Evolutionary conservation across 2,888 invertebrate genomes (phyloP).

Genomic region (Nematopogon swammerdamellus): DNA sequence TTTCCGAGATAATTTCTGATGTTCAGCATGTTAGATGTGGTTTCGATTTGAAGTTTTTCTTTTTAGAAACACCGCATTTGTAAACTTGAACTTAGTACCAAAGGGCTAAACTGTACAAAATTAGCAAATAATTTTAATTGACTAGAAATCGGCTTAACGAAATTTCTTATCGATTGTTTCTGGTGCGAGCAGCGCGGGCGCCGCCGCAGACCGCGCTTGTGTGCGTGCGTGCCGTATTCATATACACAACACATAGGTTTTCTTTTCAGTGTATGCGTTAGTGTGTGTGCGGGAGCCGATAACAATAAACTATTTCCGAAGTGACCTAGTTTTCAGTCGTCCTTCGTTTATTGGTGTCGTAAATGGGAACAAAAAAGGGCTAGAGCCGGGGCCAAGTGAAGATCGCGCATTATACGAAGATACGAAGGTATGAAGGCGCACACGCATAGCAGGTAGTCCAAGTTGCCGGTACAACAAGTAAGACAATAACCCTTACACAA

Average conservation of each 20-base stretch:
- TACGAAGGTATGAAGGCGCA: too few species aligned
- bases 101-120: too few species aligned
- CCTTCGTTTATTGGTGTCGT: slow-evolving; percentile 53
- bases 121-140: too few species aligned
- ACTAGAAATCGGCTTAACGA: not conserved
- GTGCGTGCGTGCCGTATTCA: too few species aligned
- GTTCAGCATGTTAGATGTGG: too few species aligned
- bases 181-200: slow-evolving; percentile 27
- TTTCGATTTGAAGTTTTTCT: too few species aligned
- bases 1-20: too few species aligned
- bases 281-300: slow-evolving; percentile 29
- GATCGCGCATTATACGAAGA: not conserved
- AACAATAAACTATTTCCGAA: slow-evolving; percentile 59
- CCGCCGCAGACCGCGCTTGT: not conserved
- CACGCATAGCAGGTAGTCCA: too few species aligned
- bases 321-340: slow-evolving; percentile 52
- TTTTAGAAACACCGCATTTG: too few species aligned
- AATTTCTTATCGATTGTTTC: slow-evolving; percentile 15
- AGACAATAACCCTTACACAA: not conserved
- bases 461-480: too few species aligned
- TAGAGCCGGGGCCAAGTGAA: slow-evolving; percentile 6
- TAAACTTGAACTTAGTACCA: too few species aligned
- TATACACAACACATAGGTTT: not conserved
- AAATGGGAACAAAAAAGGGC: slow-evolving; percentile 55
- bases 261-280: slow-evolving; percentile 27